Conservation (phyloP, 2,113 vertebrate genomes). For the Halcyon malimbica region DNA sequence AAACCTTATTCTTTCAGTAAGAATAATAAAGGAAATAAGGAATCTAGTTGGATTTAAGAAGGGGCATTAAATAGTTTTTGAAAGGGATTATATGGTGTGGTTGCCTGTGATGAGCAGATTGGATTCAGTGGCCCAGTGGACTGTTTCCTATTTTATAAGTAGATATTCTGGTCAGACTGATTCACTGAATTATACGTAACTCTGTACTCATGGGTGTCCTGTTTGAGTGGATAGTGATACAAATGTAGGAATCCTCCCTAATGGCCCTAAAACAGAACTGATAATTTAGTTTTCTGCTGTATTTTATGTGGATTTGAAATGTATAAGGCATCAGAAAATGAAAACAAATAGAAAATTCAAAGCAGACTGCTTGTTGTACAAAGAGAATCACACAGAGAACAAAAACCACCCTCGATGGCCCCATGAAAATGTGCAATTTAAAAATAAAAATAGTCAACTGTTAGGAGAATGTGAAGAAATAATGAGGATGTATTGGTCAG, state of each 20-base stretch:
- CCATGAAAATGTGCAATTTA: neutral
- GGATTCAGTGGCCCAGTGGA: slow-evolving; percentile 9
- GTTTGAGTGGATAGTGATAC: neutral
- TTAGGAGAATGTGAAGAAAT: neutral
- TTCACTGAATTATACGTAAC: neutral
- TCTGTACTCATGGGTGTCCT: neutral
- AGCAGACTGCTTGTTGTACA: neutral
- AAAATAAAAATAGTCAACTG: neutral
- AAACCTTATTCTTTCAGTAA: neutral
- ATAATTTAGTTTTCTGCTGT: neutral
- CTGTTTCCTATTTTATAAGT: neutral
- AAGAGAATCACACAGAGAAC: neutral
- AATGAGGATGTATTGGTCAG: neutral
- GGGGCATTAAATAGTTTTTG: slow-evolving; percentile 6
- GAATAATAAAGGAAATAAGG: slow-evolving; percentile 19
- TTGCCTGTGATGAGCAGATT: slow-evolving; percentile 7
- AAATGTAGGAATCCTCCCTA: neutral
- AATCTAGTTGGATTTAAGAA: slow-evolving; percentile 13
- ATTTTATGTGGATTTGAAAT: neutral
- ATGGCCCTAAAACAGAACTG: neutral
- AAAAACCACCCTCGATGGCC: neutral
- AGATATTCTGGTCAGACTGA: neutral
- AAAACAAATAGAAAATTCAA: neutral
- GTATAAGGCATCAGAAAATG: neutral
- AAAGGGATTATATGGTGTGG: slow-evolving; percentile 6